Evolutionary conservation across 2,888 invertebrate species (phyloP), one percentile per base, ranked within the genome.

Genomic region (Ochlodes sylvanus): DNA sequence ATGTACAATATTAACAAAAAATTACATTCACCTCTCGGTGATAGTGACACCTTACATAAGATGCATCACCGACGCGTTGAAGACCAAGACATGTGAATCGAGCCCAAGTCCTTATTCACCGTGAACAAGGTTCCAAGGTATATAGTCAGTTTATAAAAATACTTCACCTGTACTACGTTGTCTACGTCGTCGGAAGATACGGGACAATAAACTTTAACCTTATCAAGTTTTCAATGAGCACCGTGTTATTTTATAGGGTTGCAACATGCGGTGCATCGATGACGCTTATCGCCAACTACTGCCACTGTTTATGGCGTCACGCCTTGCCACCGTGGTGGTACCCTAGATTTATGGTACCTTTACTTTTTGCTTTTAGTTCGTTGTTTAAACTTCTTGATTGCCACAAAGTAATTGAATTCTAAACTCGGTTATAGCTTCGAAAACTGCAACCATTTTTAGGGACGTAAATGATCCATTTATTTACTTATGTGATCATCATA

Each of bases 241-340:
- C 50, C 32, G n/a, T 32, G 52, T 52, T 21, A 27, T 21, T 63
- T 64, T 47, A 50, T 50, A 41, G 63, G 27, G 42, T 19, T 19
- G 44, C 60, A 27, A 58, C 58, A 47, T 64, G 54, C 54, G 61
- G 34, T 77, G 81, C 80, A 84, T 88, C 87, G 89, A 88, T 87
- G 87, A 82, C 79, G 80, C 82, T 89, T 90, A 89, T 89, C 89
- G 71, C 52, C 52, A 38, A 0, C 80, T 83, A 85, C 82, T 86
- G 78, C 76, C 77, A 81, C 81, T 76, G 76, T 87, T 89, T 88
- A 89, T 82, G 79, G 78, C 77, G 80, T 76, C 76, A 75, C 72
- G 73, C 74, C 73, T 65, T 57, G 86, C 90, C 87, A 89, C 90
- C 81, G 88, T 85, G 41, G 47, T 27, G n/a, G 19, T n/a, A 41